These are phyloP conservation scores for Nomada fucata DNA, from an alignment of 2,888 invertebrate genomes.

Conservation along the genomic window DNA sequence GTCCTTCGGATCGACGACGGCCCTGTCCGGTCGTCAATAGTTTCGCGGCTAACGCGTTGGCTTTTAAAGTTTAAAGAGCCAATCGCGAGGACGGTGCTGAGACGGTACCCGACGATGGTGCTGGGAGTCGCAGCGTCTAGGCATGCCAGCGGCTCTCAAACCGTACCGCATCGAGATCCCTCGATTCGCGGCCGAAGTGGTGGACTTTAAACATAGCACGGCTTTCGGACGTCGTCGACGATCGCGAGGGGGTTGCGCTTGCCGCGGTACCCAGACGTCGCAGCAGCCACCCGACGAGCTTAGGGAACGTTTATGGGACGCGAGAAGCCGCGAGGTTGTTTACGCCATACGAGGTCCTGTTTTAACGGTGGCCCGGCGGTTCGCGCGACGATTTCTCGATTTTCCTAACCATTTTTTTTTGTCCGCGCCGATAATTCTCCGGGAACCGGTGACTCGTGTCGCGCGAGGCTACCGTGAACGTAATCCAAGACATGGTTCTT, in stretches of 20 bases:
- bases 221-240: neutral
- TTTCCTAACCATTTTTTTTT: neutral
- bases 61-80: constrained; percentile 84
- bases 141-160: constrained; percentile 79
- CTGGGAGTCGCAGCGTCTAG: constrained; percentile 65
- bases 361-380: constrained; percentile 71
- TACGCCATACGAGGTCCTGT: constrained; percentile 76
- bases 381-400: constrained; percentile 1
- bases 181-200: neutral
- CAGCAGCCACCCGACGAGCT: constrained; percentile 37
- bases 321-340: constrained; percentile 65
- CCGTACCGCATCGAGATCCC: neutral
- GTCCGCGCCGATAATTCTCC: constrained; percentile 1
- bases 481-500: constrained; percentile 8
- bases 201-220: neutral
- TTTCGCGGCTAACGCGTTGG: constrained; percentile 75
- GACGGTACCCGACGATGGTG: constrained; percentile 42
- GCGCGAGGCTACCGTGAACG: neutral
- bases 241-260: constrained; percentile 1
- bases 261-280: constrained; percentile 45
- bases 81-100: constrained; percentile 51
- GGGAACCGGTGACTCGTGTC: neutral
- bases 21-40: constrained; percentile 73
- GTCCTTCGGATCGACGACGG: constrained; percentile 44
- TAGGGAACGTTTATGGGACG: constrained; percentile 57